A percentile compares a stretch with the other conserved stretches of the same genome.
phyloP scores from a whole-genome alignment of 2,797 vertebrate species.

The Alosa sapidissima region DNA sequence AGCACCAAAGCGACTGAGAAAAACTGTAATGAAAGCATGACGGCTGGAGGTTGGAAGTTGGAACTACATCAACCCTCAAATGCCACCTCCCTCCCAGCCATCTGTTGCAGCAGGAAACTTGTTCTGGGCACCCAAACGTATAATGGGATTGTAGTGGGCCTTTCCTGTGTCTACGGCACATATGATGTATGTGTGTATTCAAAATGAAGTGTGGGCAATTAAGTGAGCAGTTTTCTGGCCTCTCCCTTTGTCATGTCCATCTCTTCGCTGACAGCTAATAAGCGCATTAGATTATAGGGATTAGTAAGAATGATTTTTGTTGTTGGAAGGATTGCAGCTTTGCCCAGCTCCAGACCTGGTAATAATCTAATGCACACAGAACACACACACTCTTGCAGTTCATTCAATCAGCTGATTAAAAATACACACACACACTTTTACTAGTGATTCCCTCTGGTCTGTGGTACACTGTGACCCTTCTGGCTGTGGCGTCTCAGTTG shows the following conservation, averaged over 20 bases:
- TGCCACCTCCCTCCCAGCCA: constrained; percentile 17
- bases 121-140: background rate
- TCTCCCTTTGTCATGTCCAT: constrained; percentile 14
- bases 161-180: background rate
- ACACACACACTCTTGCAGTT: background rate
- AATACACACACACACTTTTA: background rate
- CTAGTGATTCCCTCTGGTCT: background rate
- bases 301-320: constrained; percentile 41
- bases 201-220: background rate
- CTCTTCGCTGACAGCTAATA: constrained; percentile 43
- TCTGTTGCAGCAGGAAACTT: background rate
- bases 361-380: background rate
- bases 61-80: constrained; percentile 6
- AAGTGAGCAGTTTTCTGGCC: background rate
- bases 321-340: background rate
- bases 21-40: background rate
- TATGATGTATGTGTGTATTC: background rate
- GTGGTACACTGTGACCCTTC: background rate
- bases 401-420: background rate
- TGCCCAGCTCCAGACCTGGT: too few relatives aligned
- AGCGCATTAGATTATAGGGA: constrained; percentile 51
- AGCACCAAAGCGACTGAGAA: too few relatives aligned
- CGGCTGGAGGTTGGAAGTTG: constrained; percentile 13
- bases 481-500: background rate
- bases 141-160: background rate